These are phyloP conservation scores for Melanotus villosus DNA, from an alignment of 2,888 invertebrate genomes.

Conservation along the genomic window DNA sequence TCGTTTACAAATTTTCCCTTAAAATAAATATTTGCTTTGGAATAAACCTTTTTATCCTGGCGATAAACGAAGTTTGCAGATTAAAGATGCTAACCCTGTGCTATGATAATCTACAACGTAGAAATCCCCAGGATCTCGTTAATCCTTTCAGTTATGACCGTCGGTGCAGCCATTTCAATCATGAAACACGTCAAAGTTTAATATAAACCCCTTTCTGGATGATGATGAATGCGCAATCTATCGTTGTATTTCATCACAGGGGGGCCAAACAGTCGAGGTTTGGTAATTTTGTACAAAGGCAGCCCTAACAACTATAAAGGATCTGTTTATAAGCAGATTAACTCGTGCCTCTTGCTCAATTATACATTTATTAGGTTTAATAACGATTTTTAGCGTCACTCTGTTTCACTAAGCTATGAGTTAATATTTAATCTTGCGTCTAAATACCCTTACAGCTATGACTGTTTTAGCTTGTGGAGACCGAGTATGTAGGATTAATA, in stretches of 20 bases:
- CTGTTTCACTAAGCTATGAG: background rate
- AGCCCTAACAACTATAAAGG: background rate
- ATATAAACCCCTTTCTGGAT: background rate
- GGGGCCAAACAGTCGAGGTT: background rate
- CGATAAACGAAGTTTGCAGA: no score
- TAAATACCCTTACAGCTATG: slow-evolving; percentile 4
- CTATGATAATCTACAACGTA: no score
- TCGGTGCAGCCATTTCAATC: background rate
- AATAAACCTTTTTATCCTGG: no score
- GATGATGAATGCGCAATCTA: slow-evolving; percentile 1
- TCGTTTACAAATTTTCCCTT: background rate
- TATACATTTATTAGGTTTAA: slow-evolving; percentile 17
- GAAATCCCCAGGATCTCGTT: background rate
- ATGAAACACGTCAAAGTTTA: background rate
- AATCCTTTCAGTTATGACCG: background rate
- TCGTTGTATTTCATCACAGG: background rate
- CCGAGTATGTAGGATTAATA: background rate
- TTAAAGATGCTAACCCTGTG: no score
- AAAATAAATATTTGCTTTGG: no score
- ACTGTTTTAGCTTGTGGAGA: background rate
- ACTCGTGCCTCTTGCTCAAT: slow-evolving; percentile 7
- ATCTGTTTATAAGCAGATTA: slow-evolving; percentile 13
- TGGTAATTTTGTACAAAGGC: background rate
- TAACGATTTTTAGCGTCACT: slow-evolving; percentile 9
- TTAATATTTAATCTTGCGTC: slow-evolving; percentile 11